A percentile compares a stretch with the other conserved stretches of the same genome.
Evolutionary conservation across 2,797 vertebrate species (phyloP).

Genomic region (Oreortyx pictus): DNA sequence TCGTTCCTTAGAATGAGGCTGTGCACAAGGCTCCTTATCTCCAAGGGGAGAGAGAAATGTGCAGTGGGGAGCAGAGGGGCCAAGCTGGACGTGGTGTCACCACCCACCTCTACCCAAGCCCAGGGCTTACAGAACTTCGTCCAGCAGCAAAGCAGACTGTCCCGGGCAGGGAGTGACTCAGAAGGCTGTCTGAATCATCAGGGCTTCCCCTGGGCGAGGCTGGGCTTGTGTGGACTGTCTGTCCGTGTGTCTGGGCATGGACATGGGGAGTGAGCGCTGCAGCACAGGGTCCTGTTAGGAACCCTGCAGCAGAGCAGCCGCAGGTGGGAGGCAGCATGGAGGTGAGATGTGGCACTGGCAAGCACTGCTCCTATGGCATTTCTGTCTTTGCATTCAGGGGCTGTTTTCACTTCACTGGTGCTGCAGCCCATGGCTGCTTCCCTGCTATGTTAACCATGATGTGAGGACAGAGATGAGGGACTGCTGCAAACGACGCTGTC

Average conservation of each 20-base stretch:
- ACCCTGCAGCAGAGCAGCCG: rapidly evolving
- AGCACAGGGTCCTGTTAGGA: background rate
- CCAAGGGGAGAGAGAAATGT: rapidly evolving
- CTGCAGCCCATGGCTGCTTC: background rate
- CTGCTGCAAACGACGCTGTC: background rate
- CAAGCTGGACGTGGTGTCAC: background rate
- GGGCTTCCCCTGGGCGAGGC: conserved; percentile 29
- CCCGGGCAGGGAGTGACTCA: background rate
- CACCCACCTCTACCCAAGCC: background rate
- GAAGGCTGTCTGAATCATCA: conserved; percentile 16
- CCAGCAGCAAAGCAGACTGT: background rate
- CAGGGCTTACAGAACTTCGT: background rate
- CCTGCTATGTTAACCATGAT: background rate
- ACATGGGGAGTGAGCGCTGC: background rate
- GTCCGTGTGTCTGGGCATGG: rapidly evolving
- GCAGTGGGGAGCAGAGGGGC: background rate
- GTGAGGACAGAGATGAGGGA: background rate
- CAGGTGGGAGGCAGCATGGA: rapidly evolving
- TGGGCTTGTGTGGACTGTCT: background rate
- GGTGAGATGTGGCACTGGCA: rapidly evolving
- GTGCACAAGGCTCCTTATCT: background rate
- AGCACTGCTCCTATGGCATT: rapidly evolving
- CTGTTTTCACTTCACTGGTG: background rate
- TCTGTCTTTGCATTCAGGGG: background rate
- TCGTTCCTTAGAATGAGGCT: rapidly evolving